These are phyloP conservation scores for Melolontha melolontha DNA, from an alignment of 2,888 invertebrate species.

Conservation along the genomic window DNA sequence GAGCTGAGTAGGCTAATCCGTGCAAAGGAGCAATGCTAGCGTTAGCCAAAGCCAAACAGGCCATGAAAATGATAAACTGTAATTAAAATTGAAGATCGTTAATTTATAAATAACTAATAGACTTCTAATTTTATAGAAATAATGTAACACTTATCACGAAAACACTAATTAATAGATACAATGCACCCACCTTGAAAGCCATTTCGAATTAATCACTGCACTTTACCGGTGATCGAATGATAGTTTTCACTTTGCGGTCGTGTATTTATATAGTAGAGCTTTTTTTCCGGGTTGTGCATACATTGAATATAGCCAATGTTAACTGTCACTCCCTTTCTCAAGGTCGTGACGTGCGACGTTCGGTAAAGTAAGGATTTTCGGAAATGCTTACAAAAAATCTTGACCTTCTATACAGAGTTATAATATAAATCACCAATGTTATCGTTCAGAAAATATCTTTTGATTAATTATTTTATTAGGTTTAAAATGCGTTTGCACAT, in stretches of 20 bases:
- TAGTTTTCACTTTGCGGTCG: too few relatives aligned
- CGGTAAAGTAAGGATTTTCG: slow-evolving; percentile 26
- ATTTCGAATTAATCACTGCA: slow-evolving; percentile 20
- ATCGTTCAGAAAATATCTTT: too few relatives aligned
- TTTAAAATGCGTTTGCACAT: too few relatives aligned
- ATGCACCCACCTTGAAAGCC: slow-evolving; percentile 35
- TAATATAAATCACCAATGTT: too few relatives aligned
- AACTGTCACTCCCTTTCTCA: slow-evolving; percentile 32
- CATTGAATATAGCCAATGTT: slow-evolving; percentile 15
- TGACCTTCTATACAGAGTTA: too few relatives aligned
- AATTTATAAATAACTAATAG: slow-evolving; percentile 1
- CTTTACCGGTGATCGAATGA: slow-evolving; percentile 13
- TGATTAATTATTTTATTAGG: too few relatives aligned
- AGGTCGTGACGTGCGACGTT: slow-evolving; percentile 20
- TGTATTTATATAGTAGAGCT: too few relatives aligned
- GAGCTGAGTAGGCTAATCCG: slow-evolving; percentile 44
- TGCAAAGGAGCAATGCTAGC: slow-evolving; percentile 48
- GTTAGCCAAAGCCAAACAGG: slow-evolving; percentile 53
- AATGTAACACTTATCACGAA: neutral
- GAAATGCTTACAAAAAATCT: slow-evolving; percentile 1
- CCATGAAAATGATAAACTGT: slow-evolving; percentile 54
- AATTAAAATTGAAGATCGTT: slow-evolving; percentile 35
- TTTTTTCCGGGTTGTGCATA: slow-evolving; percentile 32
- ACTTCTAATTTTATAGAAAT: neutral
- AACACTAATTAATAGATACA: neutral